Conservation (phyloP, 2,797 vertebrate genomes). For the Enteromius anoplus region DNA sequence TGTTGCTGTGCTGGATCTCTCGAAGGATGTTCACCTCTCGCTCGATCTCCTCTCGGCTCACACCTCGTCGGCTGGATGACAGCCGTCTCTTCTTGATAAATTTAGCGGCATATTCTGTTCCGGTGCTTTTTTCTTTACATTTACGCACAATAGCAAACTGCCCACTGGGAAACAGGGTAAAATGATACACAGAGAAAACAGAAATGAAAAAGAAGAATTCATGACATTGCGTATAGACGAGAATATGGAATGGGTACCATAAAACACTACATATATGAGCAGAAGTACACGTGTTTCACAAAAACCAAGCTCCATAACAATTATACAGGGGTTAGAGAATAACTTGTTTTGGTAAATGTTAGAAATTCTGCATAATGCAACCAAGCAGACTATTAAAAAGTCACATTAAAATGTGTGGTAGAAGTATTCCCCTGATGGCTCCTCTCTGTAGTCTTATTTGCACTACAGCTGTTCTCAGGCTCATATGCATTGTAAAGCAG, state of each 20-base stretch:
- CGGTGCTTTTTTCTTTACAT: constrained; percentile 87
- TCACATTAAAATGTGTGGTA: not conserved
- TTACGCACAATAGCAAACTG: constrained; percentile 97
- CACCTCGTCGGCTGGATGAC: constrained; percentile 92
- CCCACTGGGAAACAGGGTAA: constrained; percentile 74
- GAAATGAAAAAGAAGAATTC: not conserved
- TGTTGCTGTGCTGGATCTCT: constrained; percentile 97
- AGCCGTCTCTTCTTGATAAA: constrained; percentile 98
- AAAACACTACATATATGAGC: not conserved
- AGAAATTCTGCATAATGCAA: not conserved
- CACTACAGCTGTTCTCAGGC: constrained; percentile 32
- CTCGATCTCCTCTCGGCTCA: constrained; percentile 97
- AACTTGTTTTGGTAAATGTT: not conserved
- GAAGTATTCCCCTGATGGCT: not conserved
- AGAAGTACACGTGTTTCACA: not conserved
- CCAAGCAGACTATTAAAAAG: not conserved
- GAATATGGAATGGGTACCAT: not conserved
- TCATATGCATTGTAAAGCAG: constrained; percentile 64
- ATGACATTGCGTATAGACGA: not conserved
- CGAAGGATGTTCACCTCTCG: constrained; percentile 95
- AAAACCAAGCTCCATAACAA: not conserved
- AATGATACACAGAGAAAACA: not conserved
- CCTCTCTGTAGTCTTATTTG: constrained; percentile 14
- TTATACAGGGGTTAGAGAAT: not conserved
- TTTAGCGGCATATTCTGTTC: constrained; percentile 90